Base-by-base conservation (phyloP, 2,797 vertebrate genomes). In the Tokudaia tokunoshimensis region DNA sequence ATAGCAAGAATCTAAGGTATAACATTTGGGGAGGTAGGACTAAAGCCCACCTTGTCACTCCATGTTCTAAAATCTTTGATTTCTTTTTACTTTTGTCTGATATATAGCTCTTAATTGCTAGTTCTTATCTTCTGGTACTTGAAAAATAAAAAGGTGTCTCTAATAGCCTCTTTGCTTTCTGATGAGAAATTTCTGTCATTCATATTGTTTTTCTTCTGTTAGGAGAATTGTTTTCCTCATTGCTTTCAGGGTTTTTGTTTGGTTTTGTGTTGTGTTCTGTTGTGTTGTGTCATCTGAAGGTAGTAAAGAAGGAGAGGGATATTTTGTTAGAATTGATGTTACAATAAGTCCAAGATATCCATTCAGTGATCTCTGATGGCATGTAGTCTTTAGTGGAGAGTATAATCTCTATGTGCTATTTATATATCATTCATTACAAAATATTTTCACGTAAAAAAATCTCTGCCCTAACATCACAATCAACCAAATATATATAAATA, bases 341-440 rank as follows among this genome's bases (percentile, higher is more conserved):
- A 26, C 55, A 79, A 20, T 47, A 88, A 75, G 3, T 59, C 7
- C 61, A 59, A 7, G 20, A 61, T 89, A 75, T 9, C 19, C 8
- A 67, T 4, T 34, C 1, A 2, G 0, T 4, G 5, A 86, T 91
- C 47, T 91, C 26, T 83, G 1, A 72, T 87, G 57, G 1, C 19
- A 90, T 0, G 8, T 0, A 52, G 19, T 24, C 10, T 31, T 24
- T 81, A 7, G 4, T n/a, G 3, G 4, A 61, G 8, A 3, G 0
- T 50, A 70, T 6, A 6, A 24, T 67, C 44, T 63, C 59, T 22
- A 3, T 76, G 2, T 80, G 47, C n/a, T 82, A 80, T 13, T 76
- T 78, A 65, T 14, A 31, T 88, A 59, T 96, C 95, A 63, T 15
- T n/a, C 89, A 96, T 85, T 72, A 84, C 2, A 93, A 65, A 26